Conservation (phyloP, 92 coral and sea anemone genomes). For the Scolanthus callimorphus region DNA sequence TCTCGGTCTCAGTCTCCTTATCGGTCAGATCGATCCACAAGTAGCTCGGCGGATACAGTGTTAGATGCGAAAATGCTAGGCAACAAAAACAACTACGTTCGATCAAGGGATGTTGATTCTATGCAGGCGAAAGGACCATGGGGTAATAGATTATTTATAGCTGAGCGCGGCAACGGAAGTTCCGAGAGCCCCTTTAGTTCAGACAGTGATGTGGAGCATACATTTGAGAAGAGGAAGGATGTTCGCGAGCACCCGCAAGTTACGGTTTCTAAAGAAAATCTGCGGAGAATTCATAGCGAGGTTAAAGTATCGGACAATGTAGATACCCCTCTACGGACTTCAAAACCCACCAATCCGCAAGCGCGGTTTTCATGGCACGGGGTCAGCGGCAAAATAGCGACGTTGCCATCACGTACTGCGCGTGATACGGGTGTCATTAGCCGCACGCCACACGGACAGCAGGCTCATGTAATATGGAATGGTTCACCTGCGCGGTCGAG, state of each 20-base stretch:
- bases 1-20: slow-evolving; percentile 70
- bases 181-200: slow-evolving; percentile 55
- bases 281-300: neutral
- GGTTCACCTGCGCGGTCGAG: slow-evolving; percentile 4
- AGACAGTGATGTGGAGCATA: slow-evolving; percentile 36
- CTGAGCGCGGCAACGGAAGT: no score
- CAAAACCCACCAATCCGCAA: slow-evolving; percentile 4
- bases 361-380: slow-evolving; percentile 42
- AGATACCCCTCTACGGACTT: neutral
- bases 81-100: neutral
- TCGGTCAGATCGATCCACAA: slow-evolving; percentile 48
- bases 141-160: no score
- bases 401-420: slow-evolving; percentile 2
- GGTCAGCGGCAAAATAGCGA: neutral
- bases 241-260: neutral
- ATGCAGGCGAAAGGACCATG: neutral
- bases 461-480: slow-evolving; percentile 38
- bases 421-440: slow-evolving; percentile 7
- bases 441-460: slow-evolving; percentile 45
- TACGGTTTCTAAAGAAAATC: neutral
- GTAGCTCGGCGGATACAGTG: slow-evolving; percentile 35
- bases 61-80: neutral
- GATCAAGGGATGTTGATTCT: neutral
- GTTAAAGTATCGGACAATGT: neutral
- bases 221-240: neutral